phyloP scores from a whole-genome alignment of 2,113 vertebrate genomes.

The Equus przewalskii region DNA sequence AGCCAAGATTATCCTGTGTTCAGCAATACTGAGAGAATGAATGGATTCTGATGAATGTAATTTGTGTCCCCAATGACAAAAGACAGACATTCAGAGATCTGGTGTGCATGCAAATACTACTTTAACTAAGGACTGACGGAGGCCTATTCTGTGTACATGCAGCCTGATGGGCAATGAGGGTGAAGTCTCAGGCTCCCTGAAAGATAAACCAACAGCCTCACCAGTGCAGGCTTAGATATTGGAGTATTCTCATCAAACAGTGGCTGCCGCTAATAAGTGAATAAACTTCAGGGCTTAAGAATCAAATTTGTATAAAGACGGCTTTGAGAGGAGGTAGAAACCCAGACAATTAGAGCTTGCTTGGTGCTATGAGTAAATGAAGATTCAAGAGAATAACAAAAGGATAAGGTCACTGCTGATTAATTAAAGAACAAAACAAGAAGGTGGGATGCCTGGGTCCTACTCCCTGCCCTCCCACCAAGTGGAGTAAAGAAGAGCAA shows the following conservation, averaged over 20 bases:
- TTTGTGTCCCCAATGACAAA: conserved; percentile 87
- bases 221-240: conserved; percentile 75
- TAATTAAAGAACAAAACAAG: background rate
- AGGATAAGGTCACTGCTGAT: background rate
- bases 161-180: conserved; percentile 71
- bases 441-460: background rate
- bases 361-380: background rate
- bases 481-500: background rate
- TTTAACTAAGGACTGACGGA: conserved; percentile 85
- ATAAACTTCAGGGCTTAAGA: conserved; percentile 32
- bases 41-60: conserved; percentile 88
- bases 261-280: background rate
- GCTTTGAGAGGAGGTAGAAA: background rate
- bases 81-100: conserved; percentile 83
- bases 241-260: background rate
- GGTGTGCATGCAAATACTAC: conserved; percentile 84
- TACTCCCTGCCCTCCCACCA: background rate
- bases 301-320: background rate
- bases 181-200: conserved; percentile 70
- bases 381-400: background rate
- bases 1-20: conserved; percentile 88
- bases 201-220: conserved; percentile 80
- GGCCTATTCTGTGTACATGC: conserved; percentile 78
- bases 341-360: background rate
- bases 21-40: conserved; percentile 85